Evolutionary conservation across 2,888 invertebrate genomes (phyloP), one percentile per base, ranked within the genome.

Genomic region (Luffia ferchaultella): DNA sequence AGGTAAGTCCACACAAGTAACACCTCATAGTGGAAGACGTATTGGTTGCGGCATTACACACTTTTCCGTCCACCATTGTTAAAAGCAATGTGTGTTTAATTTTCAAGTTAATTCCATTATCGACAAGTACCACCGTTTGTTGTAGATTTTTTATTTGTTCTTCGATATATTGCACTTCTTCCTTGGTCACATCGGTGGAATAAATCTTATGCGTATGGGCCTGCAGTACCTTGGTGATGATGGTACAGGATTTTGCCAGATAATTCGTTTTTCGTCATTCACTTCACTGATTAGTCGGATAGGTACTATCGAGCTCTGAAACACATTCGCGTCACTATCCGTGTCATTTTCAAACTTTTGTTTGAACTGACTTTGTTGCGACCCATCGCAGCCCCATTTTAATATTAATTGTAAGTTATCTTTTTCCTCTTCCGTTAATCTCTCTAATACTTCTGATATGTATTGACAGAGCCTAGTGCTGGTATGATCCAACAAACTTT

Each of bases 51-150:
- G 58, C 54, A 50, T 60, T 61, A 49, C 58, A 59, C 12, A 60
- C 55, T 51, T 61, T 60, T 3, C 59, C 63, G 52, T 65, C 63
- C 9, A 65, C 54, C 59, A 64, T 61, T 12, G 60, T 58, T 16
- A 63, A 59, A 16, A 56, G 42, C 53, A 65, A 50, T 12, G 54
- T 57, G 45, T 58, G 55, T 48, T 56, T 54, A 2, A 50, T 17
- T 16, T 20, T 46, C 12, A 12, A n/a, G n/a, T n/a, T n/a, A n/a
- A n/a, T n/a, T n/a, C n/a, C n/a, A n/a, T n/a, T n/a, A n/a, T n/a
- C 30, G 12, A 3, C 30, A 7, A 7, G 40, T 16, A 48, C 16
- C 42, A 42, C 20, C 9, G 49, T 49, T 16, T 19, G n/a, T 20
- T 18, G 16, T 16, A 49, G 18, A 9, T 19, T 15, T 5, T 43